Evolutionary conservation across 2,888 invertebrate species (phyloP).

Genomic region (Bellardia bayeri): DNA sequence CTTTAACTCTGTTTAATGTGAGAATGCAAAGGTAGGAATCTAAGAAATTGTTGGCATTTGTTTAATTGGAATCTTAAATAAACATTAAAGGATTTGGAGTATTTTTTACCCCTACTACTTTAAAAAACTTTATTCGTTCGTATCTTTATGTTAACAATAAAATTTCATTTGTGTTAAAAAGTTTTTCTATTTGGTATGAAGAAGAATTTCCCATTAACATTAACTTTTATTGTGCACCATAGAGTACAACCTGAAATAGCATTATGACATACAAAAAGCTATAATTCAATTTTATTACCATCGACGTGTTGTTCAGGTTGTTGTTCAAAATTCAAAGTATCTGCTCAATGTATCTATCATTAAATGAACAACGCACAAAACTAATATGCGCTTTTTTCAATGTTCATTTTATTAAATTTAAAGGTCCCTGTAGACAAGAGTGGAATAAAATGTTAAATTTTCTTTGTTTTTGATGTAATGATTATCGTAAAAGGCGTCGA

Average conservation of each 20-base stretch:
- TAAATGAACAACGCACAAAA: constrained; percentile 24
- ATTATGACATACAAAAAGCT: constrained; percentile 75
- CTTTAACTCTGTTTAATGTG: constrained; percentile 41
- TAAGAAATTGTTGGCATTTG: constrained; percentile 71
- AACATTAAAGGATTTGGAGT: constrained; percentile 62
- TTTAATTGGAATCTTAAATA: constrained; percentile 70
- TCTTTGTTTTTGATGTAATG: no score
- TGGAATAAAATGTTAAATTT: neutral
- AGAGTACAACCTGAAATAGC: constrained; percentile 7
- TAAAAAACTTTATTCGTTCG: neutral
- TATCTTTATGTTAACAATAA: constrained; percentile 4
- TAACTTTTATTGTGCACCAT: constrained; percentile 61
- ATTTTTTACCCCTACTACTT: neutral
- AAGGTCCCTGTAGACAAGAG: constrained; percentile 25
- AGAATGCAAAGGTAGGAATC: constrained; percentile 27
- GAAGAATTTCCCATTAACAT: constrained; percentile 62
- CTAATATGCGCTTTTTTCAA: constrained; percentile 44
- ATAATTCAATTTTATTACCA: constrained; percentile 83
- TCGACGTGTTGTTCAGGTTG: constrained; percentile 80
- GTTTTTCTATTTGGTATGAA: constrained; percentile 6
- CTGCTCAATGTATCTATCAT: constrained; percentile 50
- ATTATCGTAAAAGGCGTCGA: no score
- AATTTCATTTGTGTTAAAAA: constrained; percentile 57
- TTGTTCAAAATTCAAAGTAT: constrained; percentile 77
- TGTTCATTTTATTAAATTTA: constrained; percentile 22